Evolutionary conservation across 2,113 vertebrate species (phyloP).

Genomic region (Willisornis vidua): DNA sequence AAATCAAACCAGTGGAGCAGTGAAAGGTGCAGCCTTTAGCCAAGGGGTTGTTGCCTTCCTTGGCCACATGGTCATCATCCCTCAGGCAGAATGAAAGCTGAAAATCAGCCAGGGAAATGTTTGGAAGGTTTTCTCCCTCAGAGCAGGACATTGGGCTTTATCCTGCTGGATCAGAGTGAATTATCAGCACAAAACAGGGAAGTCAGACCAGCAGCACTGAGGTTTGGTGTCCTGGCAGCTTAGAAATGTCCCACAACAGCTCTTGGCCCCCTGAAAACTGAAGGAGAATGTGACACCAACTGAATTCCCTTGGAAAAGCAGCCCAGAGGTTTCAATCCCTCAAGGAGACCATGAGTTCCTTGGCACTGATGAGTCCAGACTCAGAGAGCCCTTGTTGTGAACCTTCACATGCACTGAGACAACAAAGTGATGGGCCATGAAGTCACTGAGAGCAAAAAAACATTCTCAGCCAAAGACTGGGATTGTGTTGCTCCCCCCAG

Average conservation of each 20-base stretch:
- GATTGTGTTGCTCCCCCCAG: neutral
- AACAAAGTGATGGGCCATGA: neutral
- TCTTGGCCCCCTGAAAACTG: neutral
- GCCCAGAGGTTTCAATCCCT: neutral
- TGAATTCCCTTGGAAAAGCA: neutral
- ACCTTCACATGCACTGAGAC: neutral
- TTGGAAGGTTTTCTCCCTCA: neutral
- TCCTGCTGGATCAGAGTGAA: neutral
- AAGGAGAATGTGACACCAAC: neutral
- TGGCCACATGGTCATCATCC: neutral
- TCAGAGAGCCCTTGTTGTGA: neutral
- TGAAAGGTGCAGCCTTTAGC: neutral
- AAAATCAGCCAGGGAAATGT: neutral
- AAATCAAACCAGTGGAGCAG: neutral
- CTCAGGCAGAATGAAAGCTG: neutral
- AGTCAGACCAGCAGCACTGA: neutral
- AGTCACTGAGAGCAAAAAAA: neutral
- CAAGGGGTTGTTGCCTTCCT: neutral
- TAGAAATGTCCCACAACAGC: neutral
- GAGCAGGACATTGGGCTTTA: neutral
- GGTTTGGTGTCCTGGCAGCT: neutral
- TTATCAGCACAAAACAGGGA: neutral
- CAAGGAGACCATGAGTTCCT: neutral
- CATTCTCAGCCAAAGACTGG: neutral
- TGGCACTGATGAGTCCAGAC: neutral